Evolutionary conservation across 2,888 invertebrate genomes (phyloP).

Genomic region (Nemotelus nigrinus): DNA sequence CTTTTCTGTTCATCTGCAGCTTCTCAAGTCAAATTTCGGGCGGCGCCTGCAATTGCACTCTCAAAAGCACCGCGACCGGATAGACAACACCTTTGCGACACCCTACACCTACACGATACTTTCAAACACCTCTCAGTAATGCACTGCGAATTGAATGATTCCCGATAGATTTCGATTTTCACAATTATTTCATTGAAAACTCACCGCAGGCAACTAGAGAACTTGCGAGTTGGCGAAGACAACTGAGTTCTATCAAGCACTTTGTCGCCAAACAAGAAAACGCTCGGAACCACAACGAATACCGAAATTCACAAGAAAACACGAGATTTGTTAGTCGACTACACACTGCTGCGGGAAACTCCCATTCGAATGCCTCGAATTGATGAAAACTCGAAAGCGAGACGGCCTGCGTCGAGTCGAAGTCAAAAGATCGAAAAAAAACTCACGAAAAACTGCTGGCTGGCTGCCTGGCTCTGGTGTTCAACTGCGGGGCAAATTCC

Average conservation of each 20-base stretch:
- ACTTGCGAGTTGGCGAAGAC: no score
- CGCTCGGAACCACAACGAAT: no score
- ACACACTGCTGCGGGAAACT: no score
- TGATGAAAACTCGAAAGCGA: slow-evolving; percentile 6
- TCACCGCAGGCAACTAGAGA: no score
- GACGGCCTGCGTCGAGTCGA: not conserved
- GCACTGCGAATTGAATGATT: slow-evolving; percentile 6
- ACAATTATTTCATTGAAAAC: no score
- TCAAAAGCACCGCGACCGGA: slow-evolving; percentile 21
- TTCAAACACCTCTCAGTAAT: not conserved
- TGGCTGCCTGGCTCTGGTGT: not conserved
- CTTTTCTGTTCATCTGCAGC: slow-evolving; percentile 19
- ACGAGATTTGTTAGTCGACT: no score
- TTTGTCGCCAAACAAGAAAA: no score
- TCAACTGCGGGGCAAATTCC: not conserved
- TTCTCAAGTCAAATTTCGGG: not conserved
- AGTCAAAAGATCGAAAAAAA: not conserved
- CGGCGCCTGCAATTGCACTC: slow-evolving; percentile 32
- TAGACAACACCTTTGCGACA: slow-evolving; percentile 20
- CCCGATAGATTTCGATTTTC: no score
- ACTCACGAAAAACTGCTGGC: slow-evolving; percentile 8
- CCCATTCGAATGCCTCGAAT: no score
- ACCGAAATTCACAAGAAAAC: no score
- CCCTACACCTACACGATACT: not conserved
- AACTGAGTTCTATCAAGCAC: no score